Conservation (phyloP, 2,797 vertebrate species). For the Diceros bicornis region DNA sequence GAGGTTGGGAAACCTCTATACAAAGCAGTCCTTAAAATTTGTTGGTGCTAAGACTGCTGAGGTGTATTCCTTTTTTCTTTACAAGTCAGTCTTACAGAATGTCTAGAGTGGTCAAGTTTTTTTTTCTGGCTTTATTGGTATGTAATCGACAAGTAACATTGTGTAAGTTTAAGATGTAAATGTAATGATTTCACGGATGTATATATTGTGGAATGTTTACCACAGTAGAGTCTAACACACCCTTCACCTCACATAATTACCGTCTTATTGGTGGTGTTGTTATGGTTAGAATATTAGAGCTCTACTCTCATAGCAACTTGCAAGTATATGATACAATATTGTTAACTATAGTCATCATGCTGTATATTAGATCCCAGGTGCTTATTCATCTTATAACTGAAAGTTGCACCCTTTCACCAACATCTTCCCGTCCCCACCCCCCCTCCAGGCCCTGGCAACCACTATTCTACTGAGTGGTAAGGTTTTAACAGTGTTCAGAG, state of each 20-base stretch:
- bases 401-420: background rate
- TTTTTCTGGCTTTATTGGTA: background rate
- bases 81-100: background rate
- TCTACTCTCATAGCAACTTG: background rate
- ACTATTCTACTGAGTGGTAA: background rate
- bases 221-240: background rate
- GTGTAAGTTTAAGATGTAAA: background rate
- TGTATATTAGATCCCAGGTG: background rate
- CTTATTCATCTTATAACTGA: background rate
- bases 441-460: background rate
- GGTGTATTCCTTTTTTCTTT: background rate
- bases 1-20: background rate
- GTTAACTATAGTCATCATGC: background rate
- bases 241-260: background rate
- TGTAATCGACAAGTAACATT: background rate
- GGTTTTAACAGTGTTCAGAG: background rate
- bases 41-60: background rate
- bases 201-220: background rate
- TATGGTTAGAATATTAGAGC: background rate
- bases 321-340: background rate
- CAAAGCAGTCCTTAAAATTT: background rate
- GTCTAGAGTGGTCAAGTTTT: background rate
- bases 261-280: background rate
- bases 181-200: background rate
- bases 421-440: background rate